Conservation (phyloP, 2,797 vertebrate species). For the Ctenochaetus hawaiiensis region DNA sequence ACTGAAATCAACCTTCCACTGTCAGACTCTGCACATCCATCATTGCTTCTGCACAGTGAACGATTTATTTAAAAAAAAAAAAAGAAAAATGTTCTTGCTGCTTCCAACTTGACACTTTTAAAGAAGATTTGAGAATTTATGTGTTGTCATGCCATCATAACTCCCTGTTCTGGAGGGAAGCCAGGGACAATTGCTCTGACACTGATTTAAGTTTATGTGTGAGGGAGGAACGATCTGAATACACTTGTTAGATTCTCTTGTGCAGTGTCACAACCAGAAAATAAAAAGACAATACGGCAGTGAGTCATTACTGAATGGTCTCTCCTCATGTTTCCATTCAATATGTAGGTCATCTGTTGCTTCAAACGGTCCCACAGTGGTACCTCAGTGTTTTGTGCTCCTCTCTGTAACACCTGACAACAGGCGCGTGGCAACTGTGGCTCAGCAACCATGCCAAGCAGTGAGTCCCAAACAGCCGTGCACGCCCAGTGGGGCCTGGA, state of each 20-base stretch:
- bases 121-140: conserved; percentile 12
- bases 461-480: conserved; percentile 45
- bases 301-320: neutral
- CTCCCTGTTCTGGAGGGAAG: neutral
- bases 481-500: conserved; percentile 48
- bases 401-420: conserved; percentile 57
- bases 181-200: neutral
- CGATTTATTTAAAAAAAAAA: neutral
- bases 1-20: no score
- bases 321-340: neutral
- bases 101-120: neutral
- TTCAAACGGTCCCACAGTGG: neutral
- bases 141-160: neutral
- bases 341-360: neutral
- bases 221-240: neutral
- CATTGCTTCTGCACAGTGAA: no score
- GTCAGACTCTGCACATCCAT: no score
- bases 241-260: neutral
- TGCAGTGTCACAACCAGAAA: neutral
- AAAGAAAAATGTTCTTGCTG: neutral
- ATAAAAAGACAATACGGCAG: neutral
- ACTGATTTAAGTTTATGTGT: neutral
- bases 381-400: conserved; percentile 7
- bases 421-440: conserved; percentile 62
- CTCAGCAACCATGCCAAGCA: conserved; percentile 59